These are phyloP conservation scores for Enteromius radiatus DNA, from an alignment of 2,797 vertebrate genomes.

Conservation along the genomic window DNA sequence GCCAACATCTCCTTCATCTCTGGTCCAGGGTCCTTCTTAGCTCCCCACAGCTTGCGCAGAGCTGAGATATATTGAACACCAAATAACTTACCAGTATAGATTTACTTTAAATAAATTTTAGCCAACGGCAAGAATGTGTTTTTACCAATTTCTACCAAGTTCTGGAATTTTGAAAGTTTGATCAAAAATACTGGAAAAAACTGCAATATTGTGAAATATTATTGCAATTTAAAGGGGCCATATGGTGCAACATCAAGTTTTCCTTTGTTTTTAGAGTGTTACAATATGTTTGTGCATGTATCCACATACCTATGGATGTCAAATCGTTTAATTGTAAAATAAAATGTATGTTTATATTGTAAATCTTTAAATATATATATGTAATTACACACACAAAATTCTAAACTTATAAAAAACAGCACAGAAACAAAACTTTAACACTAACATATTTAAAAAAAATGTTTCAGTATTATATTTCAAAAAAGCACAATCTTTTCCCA, in stretches of 20 bases:
- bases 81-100: not conserved
- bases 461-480: not conserved
- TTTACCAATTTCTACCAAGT: too few relatives aligned
- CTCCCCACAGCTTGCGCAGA: slow-evolving; percentile 78
- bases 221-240: not conserved
- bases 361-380: not conserved
- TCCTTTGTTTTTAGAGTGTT: too few relatives aligned
- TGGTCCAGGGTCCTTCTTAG: slow-evolving; percentile 63
- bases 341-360: not conserved
- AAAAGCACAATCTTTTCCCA: not conserved
- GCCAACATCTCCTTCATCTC: slow-evolving; percentile 82
- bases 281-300: too few relatives aligned
- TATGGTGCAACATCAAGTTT: too few relatives aligned
- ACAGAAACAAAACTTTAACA: not conserved
- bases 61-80: slow-evolving; percentile 63
- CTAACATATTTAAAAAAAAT: not conserved
- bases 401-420: not conserved
- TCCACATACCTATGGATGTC: not conserved
- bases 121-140: not conserved
- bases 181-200: not conserved
- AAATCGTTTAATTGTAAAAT: not conserved
- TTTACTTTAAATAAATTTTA: too few relatives aligned
- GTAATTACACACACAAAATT: not conserved
- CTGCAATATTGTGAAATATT: not conserved
- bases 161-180: not conserved